These are phyloP conservation scores for Gallinago undulata DNA, from an alignment of 2,113 vertebrate genomes.

Conservation along the genomic window DNA sequence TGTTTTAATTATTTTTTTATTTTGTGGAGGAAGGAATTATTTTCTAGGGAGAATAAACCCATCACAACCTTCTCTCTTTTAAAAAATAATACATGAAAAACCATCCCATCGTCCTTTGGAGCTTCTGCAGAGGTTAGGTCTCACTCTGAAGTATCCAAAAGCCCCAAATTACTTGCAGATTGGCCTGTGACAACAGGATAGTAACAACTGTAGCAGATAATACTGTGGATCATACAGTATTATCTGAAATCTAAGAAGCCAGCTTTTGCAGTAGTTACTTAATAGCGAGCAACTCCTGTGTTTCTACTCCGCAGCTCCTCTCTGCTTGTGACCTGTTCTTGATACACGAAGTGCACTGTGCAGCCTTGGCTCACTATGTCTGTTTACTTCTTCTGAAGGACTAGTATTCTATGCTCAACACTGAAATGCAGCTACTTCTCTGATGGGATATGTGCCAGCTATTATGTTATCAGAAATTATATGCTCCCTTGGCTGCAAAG, in stretches of 20 bases:
- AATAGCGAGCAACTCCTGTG: background rate
- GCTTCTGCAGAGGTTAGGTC: background rate
- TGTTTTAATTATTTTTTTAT: background rate
- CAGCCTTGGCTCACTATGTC: background rate
- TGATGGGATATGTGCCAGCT: background rate
- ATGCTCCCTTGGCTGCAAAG: background rate
- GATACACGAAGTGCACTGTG: background rate
- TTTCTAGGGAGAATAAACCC: background rate
- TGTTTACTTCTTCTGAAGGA: background rate
- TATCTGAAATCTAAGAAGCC: background rate
- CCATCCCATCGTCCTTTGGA: background rate
- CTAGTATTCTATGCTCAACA: background rate
- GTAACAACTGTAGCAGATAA: background rate
- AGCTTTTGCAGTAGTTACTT: background rate
- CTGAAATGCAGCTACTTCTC: background rate
- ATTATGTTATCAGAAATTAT: background rate
- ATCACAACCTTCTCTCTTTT: background rate
- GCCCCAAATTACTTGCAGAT: background rate
- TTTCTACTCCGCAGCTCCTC: background rate
- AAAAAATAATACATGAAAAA: background rate
- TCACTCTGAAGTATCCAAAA: background rate
- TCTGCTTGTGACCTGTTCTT: background rate
- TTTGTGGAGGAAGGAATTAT: background rate
- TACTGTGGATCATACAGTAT: background rate
- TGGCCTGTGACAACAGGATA: background rate